These are phyloP conservation scores for Colius striatus DNA, from an alignment of 2,113 vertebrate species.

Conservation along the genomic window DNA sequence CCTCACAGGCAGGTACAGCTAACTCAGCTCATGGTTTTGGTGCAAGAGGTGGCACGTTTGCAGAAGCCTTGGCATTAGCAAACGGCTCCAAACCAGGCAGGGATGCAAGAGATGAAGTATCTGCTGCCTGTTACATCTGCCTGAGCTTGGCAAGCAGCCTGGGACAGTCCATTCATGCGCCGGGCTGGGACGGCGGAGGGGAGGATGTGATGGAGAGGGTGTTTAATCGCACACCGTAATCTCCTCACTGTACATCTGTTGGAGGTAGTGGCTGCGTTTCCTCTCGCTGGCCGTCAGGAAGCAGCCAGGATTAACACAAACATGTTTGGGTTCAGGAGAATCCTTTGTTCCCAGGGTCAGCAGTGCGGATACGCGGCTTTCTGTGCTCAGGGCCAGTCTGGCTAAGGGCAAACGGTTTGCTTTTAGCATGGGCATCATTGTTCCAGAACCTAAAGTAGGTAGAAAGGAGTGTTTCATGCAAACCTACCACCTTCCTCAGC, in stretches of 20 bases:
- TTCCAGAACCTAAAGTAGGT: not conserved
- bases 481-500: not conserved
- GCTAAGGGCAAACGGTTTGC: not conserved
- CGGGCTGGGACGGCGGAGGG: not conserved
- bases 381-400: conserved; percentile 38
- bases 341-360: conserved; percentile 65
- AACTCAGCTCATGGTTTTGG: fast-evolving
- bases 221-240: conserved; percentile 45
- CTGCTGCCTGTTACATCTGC: conserved; percentile 53
- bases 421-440: not conserved
- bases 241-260: conserved; percentile 64
- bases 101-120: not conserved
- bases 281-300: conserved; percentile 49
- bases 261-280: conserved; percentile 36
- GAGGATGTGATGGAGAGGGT: conserved; percentile 68
- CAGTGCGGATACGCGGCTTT: not conserved
- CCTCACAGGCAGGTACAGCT: not conserved
- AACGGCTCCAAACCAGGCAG: not conserved
- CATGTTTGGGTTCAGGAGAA: conserved; percentile 60
- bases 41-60: fast-evolving
- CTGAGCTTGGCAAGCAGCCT: conserved; percentile 39
- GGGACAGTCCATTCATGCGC: conserved; percentile 9
- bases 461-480: not conserved
- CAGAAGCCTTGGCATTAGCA: not conserved
- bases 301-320: conserved; percentile 55